Evolutionary conservation across 2,888 invertebrate species (phyloP), one percentile per base, ranked within the genome.

Genomic region (Chaetoderma sp.): DNA sequence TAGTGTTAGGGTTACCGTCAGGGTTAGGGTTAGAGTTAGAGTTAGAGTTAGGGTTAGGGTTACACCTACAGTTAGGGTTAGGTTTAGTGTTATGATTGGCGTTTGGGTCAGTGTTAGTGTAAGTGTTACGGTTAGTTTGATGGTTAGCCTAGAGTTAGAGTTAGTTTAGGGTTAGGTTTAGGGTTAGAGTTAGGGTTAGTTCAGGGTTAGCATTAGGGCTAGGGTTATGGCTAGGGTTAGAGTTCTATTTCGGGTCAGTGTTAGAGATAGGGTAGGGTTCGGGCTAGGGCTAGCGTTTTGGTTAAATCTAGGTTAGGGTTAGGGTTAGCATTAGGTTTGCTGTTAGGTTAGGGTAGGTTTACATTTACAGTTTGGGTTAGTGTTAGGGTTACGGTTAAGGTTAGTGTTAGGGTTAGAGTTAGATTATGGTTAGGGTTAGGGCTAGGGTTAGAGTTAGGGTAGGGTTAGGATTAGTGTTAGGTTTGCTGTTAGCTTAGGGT

Each of bases 151-250:
- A 59, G 59, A 49, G 59, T 59, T 49, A 49, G 59, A 49, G 45
- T 59, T 49, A 49, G 59, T 32, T 59, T 49, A 49, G 59, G 59
- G 45, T 59, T 47, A 49, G 59, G 59, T 32, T 59, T 49, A 49
- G 59, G 68, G 61, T 65, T 65, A 60, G 67, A 67, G 70, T 67
- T 70, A 58, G 65, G 70, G 65, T 68, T 60, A 60, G n/a, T 8
- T 32, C 8, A 23, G 36, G 33, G 32, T 32, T 42, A 23, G 56
- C 21, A 16, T 32, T 42, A 36, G 56, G 13, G 21, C 10, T 16
- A 39, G 56, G 13, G 21, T n/a, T 56, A 52, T 23, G 6, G 10
- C n/a, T 52, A 52, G 54, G 25, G 54, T 23, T 52, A 52, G 54
- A n/a, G 54, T 23, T 68, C 42, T 59, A 65, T 66, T 69, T 70